Base-by-base conservation (phyloP, 2,888 invertebrate genomes). In the Diarsia brunnea region DNA sequence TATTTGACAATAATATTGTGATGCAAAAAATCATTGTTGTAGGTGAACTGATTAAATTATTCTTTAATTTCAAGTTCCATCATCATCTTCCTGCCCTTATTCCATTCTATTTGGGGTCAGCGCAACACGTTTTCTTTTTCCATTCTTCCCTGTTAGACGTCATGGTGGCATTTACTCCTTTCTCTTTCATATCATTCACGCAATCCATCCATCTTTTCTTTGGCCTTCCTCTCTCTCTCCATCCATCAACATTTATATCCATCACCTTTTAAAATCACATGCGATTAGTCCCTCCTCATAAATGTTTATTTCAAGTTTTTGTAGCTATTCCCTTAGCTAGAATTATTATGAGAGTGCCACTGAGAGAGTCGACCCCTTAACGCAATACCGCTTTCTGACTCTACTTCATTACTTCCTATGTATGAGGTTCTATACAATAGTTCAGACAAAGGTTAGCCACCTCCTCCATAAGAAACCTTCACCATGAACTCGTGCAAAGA, bases 401-500 rank as follows among this genome's bases (percentile, higher is more conserved):
- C 27, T 27, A 4, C 27, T 19, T 31, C 60, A 27, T 24, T 24
- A 55, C 14, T 24, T 60, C 4, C 19, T 60, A 0, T 19, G 31
- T 19, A 11, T 60, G 4, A 55, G 16, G 21, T 0, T 61, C 14
- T 11, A 21, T 55, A 31, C 16, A 45, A 53, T 60, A 21, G 55
- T 1, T 31, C 16, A 14, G 31, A 60, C 51, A 64, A 19, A 71
- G 60, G 53, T 76, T 12, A 73, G 65, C 21, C n/a, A 49, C 53
- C 49, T 73, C 68, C 21, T 58, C 49, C 49, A 70, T 61, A 47
- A 68, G 47, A 38, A 69, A 77, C 75, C 72, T 77, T 78, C 27
- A 70, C 63, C 84, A 84, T 75, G 61, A 72, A 78, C 73, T 69
- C 21, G 0, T 11, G 61, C 43, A 61, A 69, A 53, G 38, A 65